phyloP scores from a whole-genome alignment of 2,888 invertebrate species.

The Odontothrips loti region DNA sequence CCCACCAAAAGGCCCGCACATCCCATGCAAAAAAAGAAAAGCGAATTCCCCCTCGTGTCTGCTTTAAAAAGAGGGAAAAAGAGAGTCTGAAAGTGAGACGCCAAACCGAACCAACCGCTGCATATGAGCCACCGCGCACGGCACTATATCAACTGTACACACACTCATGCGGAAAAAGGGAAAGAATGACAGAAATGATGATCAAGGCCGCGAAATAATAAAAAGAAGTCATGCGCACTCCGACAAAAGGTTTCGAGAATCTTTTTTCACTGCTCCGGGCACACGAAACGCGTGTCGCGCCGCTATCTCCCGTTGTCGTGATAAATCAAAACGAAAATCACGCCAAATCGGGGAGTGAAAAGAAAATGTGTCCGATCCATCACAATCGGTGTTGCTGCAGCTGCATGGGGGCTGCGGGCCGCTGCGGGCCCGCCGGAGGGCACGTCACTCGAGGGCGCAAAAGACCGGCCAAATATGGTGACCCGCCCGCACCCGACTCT shows the following conservation, averaged over 20 bases:
- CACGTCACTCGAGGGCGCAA: not conserved
- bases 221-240: not conserved
- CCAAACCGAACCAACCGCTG: not conserved
- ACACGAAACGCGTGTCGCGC: too few species aligned
- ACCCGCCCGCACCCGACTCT: too few species aligned
- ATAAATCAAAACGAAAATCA: slow-evolving; percentile 20
- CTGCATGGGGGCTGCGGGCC: slow-evolving; percentile 21
- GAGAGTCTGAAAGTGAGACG: not conserved
- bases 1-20: not conserved
- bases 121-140: not conserved
- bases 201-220: not conserved
- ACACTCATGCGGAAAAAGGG: not conserved
- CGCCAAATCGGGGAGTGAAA: slow-evolving; percentile 9
- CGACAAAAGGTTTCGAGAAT: too few species aligned
- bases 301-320: not conserved
- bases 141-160: not conserved
- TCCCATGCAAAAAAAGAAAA: not conserved
- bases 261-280: too few species aligned
- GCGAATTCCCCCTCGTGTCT: too few species aligned
- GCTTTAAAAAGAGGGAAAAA: not conserved
- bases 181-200: not conserved
- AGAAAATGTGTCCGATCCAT: not conserved
- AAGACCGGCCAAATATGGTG: not conserved
- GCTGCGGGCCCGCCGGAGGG: not conserved
- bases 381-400: not conserved